These are phyloP conservation scores for Tachysurus vachellii DNA, from an alignment of 2,113 vertebrate species.

Conservation along the genomic window DNA sequence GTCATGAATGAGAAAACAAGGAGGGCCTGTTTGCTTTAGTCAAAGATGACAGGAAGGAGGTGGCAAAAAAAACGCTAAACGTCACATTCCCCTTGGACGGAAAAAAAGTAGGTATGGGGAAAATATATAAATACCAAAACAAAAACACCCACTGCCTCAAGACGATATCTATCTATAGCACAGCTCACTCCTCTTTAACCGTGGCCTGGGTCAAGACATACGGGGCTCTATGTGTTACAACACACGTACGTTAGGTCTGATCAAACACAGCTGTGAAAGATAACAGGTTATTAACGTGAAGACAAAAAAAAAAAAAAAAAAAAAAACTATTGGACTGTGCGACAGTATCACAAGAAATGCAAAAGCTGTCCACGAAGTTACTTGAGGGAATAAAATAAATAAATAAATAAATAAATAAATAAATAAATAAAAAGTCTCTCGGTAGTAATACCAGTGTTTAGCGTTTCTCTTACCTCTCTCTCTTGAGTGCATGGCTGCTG, in stretches of 20 bases:
- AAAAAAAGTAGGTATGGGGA: background rate
- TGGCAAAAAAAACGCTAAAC: background rate
- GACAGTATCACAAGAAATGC: too few relatives aligned
- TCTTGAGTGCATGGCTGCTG: constrained; percentile 87
- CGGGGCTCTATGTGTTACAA: background rate
- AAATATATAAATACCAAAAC: background rate
- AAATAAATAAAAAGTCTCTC: background rate
- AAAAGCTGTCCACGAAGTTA: background rate
- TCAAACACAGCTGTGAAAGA: background rate
- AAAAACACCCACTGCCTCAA: constrained; percentile 47
- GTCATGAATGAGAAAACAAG: constrained; percentile 54
- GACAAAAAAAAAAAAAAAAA: background rate
- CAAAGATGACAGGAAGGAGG: constrained; percentile 51
- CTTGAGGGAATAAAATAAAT: background rate
- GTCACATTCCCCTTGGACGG: background rate
- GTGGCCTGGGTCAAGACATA: background rate
- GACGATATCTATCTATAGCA: background rate
- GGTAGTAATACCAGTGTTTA: background rate
- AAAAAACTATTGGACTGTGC: background rate
- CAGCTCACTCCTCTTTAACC: background rate
- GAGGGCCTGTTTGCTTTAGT: constrained; percentile 57
- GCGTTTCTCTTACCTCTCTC: constrained; percentile 83
- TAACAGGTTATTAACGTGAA: background rate
- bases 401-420: background rate
- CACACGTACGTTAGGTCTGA: background rate